phyloP scores from a whole-genome alignment of 2,797 vertebrate genomes.

The Danio tinwini region DNA sequence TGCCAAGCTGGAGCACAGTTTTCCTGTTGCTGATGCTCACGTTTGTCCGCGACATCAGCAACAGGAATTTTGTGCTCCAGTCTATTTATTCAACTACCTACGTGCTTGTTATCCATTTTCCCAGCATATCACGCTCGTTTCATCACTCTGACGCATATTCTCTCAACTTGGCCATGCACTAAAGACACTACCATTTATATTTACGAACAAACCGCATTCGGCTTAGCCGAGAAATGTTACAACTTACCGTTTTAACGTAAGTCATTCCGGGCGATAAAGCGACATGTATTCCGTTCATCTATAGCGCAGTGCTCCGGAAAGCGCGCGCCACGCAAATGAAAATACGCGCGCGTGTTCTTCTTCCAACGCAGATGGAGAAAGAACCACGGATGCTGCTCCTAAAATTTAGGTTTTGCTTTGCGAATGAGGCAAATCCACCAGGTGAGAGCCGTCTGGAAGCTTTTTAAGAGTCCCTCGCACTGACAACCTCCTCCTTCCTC shows the following conservation, averaged over 20 bases:
- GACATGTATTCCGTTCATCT: slow-evolving; percentile 75
- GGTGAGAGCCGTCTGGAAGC: slow-evolving; percentile 67
- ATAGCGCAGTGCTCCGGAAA: slow-evolving; percentile 76
- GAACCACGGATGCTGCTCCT: slow-evolving; percentile 71
- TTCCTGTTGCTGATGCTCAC: slow-evolving; percentile 42
- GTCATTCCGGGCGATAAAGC: slow-evolving; percentile 68
- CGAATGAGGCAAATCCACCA: slow-evolving; percentile 73
- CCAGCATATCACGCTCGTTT: slow-evolving; percentile 3
- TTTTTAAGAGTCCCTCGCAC: slow-evolving; percentile 65
- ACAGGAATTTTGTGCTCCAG: slow-evolving; percentile 51
- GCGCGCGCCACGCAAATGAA: slow-evolving; percentile 68
- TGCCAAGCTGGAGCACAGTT: slow-evolving; percentile 58
- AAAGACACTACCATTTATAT: background rate
- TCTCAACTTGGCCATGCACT: slow-evolving; percentile 17
- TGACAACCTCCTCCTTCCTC: slow-evolving; percentile 66
- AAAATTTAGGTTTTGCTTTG: slow-evolving; percentile 66
- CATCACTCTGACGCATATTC: slow-evolving; percentile 41
- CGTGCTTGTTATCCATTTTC: slow-evolving; percentile 2
- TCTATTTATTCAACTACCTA: slow-evolving; percentile 5
- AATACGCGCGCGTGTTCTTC: slow-evolving; percentile 74
- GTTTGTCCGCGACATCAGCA: slow-evolving; percentile 71
- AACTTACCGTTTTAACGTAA: slow-evolving; percentile 84
- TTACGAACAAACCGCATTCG: background rate
- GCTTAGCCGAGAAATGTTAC: background rate
- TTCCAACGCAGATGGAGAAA: slow-evolving; percentile 67